Base-by-base conservation (phyloP, 2,888 invertebrate species). In the Macrophya alboannulata region DNA sequence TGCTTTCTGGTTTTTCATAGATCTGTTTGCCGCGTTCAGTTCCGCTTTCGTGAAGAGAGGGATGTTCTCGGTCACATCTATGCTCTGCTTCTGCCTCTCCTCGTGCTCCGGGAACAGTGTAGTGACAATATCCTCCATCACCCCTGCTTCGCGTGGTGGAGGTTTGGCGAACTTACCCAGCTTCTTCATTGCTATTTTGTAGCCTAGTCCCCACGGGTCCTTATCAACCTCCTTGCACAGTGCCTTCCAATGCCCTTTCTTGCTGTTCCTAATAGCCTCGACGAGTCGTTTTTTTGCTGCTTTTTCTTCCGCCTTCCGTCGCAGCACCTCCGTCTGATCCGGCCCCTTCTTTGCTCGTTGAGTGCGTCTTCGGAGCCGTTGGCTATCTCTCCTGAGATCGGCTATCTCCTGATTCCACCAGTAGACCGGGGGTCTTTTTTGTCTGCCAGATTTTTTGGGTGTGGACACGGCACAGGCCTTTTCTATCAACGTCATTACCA, bases 351-450 rank as follows among this genome's bases (percentile, higher is more conserved):
- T 68, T 65, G 79, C 84, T 71, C 81, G 76, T 72, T 79, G 85
- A 76, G 77, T 9, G 8, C 31, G 4, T 25, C 71, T 37, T 40
- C 71, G 25, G 15, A 37, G 37, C 4, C 10, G 8, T 17, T 15
- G 12, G 71, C 74, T 74, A 21, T 15, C 59, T 17, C 71, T 48
- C n/a, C 86, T 40, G 8, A 85, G 45, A 1, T 86, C 59, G 2
- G 76, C 55, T n/a, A 87, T 84, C 25, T 86, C 87, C 0, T 82
- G 59, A 12, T 84, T 87, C 86, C 85, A 87, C 86, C 86, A 87
- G 85, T 87, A 45, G 43, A 62, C 37, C 25, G 21, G 17, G 85
- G 40, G 9, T 62, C 71, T 62, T 17, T 55, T 59, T 9, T 48
- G 65, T 8, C 17, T 5, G 31, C 81, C 59, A 51, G 71, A 81